Percentiles rank a stretch among this genome's conserved stretches.
Evolutionary conservation across 2,888 invertebrate genomes (phyloP).

Genomic region (Marasmarcha lunaedactyla): DNA sequence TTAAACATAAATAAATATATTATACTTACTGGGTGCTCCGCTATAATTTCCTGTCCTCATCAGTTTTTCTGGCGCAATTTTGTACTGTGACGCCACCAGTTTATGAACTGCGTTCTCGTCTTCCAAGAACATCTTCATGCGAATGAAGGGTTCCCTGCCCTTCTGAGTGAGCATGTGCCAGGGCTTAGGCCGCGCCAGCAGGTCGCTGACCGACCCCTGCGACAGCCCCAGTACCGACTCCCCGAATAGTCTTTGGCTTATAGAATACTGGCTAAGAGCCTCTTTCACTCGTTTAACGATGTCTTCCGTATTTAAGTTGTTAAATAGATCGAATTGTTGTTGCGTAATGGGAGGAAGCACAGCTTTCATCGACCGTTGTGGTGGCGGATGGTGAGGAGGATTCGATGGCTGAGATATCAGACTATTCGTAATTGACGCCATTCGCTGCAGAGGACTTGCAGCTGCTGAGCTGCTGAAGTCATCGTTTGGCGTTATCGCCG

Average conservation of each 20-base stretch:
- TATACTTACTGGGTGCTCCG: conserved; percentile 79
- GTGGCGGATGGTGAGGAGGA: conserved; percentile 85
- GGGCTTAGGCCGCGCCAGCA: conserved; percentile 96
- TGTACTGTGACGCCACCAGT: conserved; percentile 95
- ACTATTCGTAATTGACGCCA: conserved; percentile 98
- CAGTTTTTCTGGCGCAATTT: conserved; percentile 96
- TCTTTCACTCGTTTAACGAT: conserved; percentile 97
- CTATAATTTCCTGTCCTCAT: conserved; percentile 96
- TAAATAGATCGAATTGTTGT: conserved; percentile 98
- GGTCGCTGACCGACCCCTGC: conserved; percentile 97
- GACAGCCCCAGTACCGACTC: conserved; percentile 97
- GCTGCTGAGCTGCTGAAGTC: conserved; percentile 85
- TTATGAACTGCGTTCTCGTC: conserved; percentile 96
- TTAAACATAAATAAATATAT: too few species aligned
- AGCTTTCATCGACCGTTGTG: conserved; percentile 92
- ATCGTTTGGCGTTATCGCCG: conserved; percentile 83
- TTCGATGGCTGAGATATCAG: conserved; percentile 91
- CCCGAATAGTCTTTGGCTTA: conserved; percentile 97
- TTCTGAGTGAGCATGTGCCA: conserved; percentile 99
- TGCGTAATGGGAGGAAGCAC: conserved; percentile 98
- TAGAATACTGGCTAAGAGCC: conserved; percentile 93
- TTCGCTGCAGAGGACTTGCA: conserved; percentile 94
- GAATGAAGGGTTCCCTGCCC: conserved; percentile 95
- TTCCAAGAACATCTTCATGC: conserved; percentile 98
- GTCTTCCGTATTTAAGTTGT: conserved; percentile 97